Evolutionary conservation across 1,140 invertebrate genomes (phyloP).

Genomic region (Phymastichus coffea): DNA sequence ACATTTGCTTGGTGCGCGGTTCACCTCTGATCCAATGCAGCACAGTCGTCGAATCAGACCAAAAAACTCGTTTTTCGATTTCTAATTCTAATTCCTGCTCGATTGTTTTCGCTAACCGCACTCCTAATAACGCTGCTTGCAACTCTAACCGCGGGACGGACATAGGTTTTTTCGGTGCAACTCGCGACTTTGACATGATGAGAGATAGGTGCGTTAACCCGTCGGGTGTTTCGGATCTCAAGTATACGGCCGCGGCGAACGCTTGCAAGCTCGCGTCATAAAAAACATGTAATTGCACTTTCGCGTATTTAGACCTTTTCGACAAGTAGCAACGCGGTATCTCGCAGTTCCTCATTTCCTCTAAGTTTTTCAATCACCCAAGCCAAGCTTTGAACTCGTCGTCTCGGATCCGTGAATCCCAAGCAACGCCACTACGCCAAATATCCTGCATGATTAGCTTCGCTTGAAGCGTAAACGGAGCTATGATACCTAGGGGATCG

Average conservation of each 20-base stretch:
- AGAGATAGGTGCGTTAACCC: background rate
- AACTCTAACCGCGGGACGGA: slow-evolving; percentile 31
- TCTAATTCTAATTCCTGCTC: background rate
- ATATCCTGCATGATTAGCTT: slow-evolving; percentile 48
- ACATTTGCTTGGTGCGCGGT: background rate
- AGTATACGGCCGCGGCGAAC: background rate
- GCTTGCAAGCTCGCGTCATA: background rate
- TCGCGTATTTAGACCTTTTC: background rate
- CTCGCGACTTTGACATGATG: background rate
- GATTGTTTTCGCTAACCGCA: background rate
- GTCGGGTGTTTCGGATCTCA: background rate
- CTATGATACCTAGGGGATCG: slow-evolving; percentile 45
- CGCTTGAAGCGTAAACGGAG: slow-evolving; percentile 39
- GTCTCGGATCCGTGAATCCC: slow-evolving; percentile 19
- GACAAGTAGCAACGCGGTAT: background rate
- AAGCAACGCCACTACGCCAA: slow-evolving; percentile 28
- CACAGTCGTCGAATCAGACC: slow-evolving; percentile 17
- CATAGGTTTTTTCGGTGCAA: slow-evolving; percentile 22
- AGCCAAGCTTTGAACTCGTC: background rate
- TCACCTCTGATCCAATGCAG: slow-evolving; percentile 3
- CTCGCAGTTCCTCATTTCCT: background rate
- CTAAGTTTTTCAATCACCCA: background rate
- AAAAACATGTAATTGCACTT: background rate
- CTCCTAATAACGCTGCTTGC: slow-evolving; percentile 22
- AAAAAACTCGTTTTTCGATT: background rate